Conservation (phyloP, 1,140 invertebrate species). For the Drosophila bifasciata region DNA sequence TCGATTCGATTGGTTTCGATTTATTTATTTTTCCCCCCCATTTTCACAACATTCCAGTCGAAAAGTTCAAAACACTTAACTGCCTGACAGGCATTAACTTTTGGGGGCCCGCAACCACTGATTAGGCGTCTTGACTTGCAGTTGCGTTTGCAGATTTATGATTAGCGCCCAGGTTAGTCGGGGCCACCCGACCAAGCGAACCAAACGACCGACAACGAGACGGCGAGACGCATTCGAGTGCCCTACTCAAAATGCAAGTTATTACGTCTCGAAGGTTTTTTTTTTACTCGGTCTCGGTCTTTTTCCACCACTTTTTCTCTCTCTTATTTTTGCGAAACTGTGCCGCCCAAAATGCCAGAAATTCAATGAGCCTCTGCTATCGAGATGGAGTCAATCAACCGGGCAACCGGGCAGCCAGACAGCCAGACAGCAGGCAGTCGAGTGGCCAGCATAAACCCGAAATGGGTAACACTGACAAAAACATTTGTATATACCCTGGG, state of each 20-base stretch:
- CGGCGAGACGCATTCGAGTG: conserved; percentile 60
- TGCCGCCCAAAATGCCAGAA: conserved; percentile 75
- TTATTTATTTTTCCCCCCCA: conserved; percentile 67
- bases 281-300: conserved; percentile 24
- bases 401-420: too few species aligned
- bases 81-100: conserved; percentile 78
- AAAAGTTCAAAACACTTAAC: conserved; percentile 80
- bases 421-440: conserved; percentile 5
- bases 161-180: conserved; percentile 63
- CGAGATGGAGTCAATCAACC: conserved; percentile 63
- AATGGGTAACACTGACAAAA: conserved; percentile 30
- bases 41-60: conserved; percentile 73
- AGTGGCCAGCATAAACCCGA: conserved; percentile 40
- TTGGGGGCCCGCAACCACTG: conserved; percentile 58
- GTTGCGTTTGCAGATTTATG: conserved; percentile 78
- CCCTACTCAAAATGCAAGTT: conserved; percentile 81
- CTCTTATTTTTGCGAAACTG: conserved; percentile 58
- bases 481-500: conserved; percentile 12
- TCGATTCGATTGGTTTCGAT: conserved; percentile 49
- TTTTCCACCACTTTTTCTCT: conserved; percentile 4
- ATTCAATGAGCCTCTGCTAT: conserved; percentile 74
- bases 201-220: conserved; percentile 12
- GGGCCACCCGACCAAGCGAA: conserved; percentile 30
- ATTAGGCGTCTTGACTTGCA: conserved; percentile 55
- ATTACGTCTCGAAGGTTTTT: conserved; percentile 74